Conservation (phyloP, 2,888 invertebrate genomes). For the Taenaris catops region DNA sequence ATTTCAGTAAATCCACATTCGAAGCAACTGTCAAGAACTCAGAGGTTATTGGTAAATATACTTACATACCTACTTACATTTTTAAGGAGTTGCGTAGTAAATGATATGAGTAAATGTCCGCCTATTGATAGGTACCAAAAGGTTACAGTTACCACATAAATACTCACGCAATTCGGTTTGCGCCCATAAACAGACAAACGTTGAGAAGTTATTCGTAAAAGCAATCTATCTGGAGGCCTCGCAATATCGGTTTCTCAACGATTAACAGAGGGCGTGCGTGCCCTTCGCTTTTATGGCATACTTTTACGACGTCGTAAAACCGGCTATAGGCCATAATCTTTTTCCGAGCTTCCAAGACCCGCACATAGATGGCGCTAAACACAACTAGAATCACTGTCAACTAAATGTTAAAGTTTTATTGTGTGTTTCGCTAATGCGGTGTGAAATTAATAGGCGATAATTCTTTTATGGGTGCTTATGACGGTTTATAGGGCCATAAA, state of each 20-base stretch:
- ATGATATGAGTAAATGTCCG: background rate
- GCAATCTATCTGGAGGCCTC: constrained; percentile 75
- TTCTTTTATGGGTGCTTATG: constrained; percentile 74
- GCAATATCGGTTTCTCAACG: constrained; percentile 79
- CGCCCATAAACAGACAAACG: constrained; percentile 68
- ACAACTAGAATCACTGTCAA: constrained; percentile 66
- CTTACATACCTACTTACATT: too few species aligned
- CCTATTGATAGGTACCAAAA: constrained; percentile 7
- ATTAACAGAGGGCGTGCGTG: constrained; percentile 79
- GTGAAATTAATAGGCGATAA: constrained; percentile 80
- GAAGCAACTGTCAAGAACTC: too few species aligned
- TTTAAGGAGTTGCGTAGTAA: background rate
- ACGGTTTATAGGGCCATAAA: constrained; percentile 71
- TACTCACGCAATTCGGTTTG: constrained; percentile 41
- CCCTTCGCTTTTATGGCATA: constrained; percentile 75
- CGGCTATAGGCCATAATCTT: constrained; percentile 75
- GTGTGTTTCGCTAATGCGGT: constrained; percentile 78
- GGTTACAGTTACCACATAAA: constrained; percentile 23
- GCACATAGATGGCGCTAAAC: constrained; percentile 68
- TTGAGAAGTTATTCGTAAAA: constrained; percentile 67
- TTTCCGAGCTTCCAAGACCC: constrained; percentile 50
- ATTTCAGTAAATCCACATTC: too few species aligned
- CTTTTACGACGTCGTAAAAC: constrained; percentile 76
- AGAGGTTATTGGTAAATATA: too few species aligned
- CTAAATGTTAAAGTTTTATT: constrained; percentile 75